Conservation (phyloP, 2,113 vertebrate genomes). For the Corapipo altera region DNA sequence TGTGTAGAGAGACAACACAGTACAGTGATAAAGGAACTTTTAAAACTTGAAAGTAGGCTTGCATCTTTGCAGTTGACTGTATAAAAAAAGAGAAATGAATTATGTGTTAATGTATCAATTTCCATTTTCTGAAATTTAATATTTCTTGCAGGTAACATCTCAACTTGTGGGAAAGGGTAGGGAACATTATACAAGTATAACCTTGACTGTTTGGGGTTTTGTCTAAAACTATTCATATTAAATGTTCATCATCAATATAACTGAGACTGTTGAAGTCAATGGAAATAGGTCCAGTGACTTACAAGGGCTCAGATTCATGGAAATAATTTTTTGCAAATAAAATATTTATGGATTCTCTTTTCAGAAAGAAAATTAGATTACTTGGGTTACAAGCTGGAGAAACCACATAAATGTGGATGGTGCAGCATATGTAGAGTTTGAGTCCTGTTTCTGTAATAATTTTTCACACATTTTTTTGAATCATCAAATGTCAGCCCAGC, state of each 20-base stretch:
- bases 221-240: neutral
- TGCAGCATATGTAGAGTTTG: neutral
- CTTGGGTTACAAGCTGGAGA: neutral
- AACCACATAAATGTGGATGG: neutral
- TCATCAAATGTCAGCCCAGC: conserved; percentile 20
- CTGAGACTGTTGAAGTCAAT: neutral
- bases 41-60: neutral
- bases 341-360: neutral
- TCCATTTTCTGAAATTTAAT: neutral
- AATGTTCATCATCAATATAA: neutral
- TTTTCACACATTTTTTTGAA: conserved; percentile 29
- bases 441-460: conserved; percentile 13
- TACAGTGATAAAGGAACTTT: neutral
- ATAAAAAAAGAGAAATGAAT: neutral
- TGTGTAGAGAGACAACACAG: fast-evolving
- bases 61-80: neutral
- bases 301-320: neutral
- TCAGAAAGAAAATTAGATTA: neutral
- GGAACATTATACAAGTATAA: neutral
- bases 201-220: neutral
- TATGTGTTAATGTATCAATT: neutral
- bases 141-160: neutral
- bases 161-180: neutral
- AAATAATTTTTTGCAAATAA: neutral
- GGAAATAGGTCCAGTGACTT: neutral